A percentile compares a stretch with the other conserved stretches of the same genome.
These are phyloP conservation scores for Cepaea nemoralis DNA, from an alignment of 1,140 invertebrate genomes.

Conservation along the genomic window DNA sequence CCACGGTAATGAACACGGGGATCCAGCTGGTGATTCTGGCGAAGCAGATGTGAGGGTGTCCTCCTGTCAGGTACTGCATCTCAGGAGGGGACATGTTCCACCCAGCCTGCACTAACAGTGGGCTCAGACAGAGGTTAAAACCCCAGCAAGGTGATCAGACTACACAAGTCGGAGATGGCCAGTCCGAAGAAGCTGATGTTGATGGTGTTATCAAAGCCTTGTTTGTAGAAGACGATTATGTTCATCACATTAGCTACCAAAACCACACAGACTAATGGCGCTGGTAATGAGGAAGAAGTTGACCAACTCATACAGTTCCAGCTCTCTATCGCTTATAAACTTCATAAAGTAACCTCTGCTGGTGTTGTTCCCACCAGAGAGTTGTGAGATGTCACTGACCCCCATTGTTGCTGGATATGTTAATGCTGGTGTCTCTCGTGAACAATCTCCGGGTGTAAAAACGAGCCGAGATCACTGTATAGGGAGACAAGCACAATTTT, in stretches of 20 bases:
- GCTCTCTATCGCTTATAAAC: not conserved
- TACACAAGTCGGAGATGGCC: not conserved
- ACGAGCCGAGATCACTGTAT: too few relatives aligned
- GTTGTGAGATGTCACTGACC: too few relatives aligned
- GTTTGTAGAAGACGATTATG: not conserved
- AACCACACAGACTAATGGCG: not conserved
- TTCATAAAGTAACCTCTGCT: too few relatives aligned
- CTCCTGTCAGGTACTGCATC: not conserved
- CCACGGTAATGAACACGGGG: slow-evolving; percentile 6
- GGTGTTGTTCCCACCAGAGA: too few relatives aligned
- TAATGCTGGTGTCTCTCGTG: too few relatives aligned
- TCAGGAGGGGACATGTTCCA: not conserved
- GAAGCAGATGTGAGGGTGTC: slow-evolving; percentile 12
- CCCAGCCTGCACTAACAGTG: not conserved
- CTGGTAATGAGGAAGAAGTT: not conserved
- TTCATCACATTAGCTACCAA: not conserved
- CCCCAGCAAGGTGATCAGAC: not conserved
- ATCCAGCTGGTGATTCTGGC: slow-evolving; percentile 19
- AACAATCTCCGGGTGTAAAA: too few relatives aligned
- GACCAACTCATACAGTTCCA: not conserved
- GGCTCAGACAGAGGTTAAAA: not conserved
- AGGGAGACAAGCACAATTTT: too few relatives aligned
- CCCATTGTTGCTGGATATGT: too few relatives aligned
- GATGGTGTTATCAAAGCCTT: not conserved
- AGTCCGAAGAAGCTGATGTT: too few relatives aligned